Conservation (phyloP, 2,113 vertebrate species). For the Gallinago media region DNA sequence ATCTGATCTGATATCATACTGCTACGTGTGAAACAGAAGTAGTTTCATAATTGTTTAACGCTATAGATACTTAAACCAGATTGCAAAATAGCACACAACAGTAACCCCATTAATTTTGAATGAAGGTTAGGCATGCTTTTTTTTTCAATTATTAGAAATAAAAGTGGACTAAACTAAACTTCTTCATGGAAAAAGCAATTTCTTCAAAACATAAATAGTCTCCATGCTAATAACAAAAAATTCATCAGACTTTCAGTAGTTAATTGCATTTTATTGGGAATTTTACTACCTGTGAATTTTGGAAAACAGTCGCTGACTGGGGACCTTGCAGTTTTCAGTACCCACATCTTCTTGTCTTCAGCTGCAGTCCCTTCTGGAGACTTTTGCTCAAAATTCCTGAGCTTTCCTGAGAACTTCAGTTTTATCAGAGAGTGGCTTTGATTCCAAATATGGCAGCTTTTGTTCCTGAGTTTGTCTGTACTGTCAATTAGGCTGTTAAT, state of each 20-base stretch:
- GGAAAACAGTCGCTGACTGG: not conserved
- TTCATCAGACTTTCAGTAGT: not conserved
- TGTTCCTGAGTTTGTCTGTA: not conserved
- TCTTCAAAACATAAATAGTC: not conserved
- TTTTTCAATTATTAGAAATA: not conserved
- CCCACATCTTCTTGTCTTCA: not conserved
- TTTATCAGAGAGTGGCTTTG: not conserved
- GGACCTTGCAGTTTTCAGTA: not conserved
- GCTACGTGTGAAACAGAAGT: not conserved
- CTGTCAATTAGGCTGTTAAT: constrained; percentile 12
- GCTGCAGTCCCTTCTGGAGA: not conserved
- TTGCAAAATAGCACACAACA: not conserved
- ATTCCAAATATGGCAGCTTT: not conserved
- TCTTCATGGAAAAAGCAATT: not conserved
- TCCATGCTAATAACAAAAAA: not conserved
- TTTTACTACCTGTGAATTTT: not conserved
- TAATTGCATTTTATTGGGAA: not conserved
- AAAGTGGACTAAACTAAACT: not conserved
- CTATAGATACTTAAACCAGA: not conserved
- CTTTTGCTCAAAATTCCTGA: not conserved
- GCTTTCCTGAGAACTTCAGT: not conserved
- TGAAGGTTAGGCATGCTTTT: not conserved
- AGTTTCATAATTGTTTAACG: not conserved
- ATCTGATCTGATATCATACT: not conserved
- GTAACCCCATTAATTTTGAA: not conserved